These are phyloP conservation scores for Leptoclinus maculatus DNA, from an alignment of 2,797 vertebrate genomes.

Conservation along the genomic window DNA sequence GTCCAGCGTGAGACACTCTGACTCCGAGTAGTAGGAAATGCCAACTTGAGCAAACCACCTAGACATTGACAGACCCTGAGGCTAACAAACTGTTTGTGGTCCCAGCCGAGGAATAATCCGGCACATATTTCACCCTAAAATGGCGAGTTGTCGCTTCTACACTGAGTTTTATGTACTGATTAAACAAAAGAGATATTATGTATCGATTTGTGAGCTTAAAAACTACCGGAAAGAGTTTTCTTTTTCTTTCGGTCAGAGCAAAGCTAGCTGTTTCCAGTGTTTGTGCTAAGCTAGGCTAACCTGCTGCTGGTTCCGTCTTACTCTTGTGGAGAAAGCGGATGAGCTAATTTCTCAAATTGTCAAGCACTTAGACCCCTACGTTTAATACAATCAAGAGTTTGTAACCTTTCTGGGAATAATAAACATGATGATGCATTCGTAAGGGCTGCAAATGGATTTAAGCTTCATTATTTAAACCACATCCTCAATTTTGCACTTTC, in stretches of 20 bases:
- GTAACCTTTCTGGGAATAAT: conserved; percentile 17
- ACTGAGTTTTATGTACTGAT: neutral
- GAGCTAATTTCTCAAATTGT: neutral
- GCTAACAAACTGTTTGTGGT: neutral
- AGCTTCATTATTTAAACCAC: neutral
- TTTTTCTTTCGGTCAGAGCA: neutral
- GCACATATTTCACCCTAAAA: neutral
- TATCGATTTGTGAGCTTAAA: neutral
- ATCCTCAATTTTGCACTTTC: neutral
- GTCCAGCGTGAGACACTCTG: neutral
- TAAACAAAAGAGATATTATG: neutral
- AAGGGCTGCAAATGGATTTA: neutral
- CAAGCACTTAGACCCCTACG: neutral
- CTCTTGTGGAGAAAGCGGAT: neutral
- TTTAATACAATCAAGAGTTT: neutral
- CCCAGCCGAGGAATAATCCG: neutral
- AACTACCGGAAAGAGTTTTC: neutral
- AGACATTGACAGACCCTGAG: too few species aligned
- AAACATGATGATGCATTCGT: neutral
- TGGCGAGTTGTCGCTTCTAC: neutral
- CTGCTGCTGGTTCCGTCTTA: neutral
- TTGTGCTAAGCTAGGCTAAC: conserved; percentile 10
- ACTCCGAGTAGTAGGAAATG: neutral
- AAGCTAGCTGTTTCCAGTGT: neutral
- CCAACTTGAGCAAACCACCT: neutral